These are phyloP conservation scores for Pygoscelis antarcticus DNA, from an alignment of 2,113 vertebrate genomes.

Conservation along the genomic window DNA sequence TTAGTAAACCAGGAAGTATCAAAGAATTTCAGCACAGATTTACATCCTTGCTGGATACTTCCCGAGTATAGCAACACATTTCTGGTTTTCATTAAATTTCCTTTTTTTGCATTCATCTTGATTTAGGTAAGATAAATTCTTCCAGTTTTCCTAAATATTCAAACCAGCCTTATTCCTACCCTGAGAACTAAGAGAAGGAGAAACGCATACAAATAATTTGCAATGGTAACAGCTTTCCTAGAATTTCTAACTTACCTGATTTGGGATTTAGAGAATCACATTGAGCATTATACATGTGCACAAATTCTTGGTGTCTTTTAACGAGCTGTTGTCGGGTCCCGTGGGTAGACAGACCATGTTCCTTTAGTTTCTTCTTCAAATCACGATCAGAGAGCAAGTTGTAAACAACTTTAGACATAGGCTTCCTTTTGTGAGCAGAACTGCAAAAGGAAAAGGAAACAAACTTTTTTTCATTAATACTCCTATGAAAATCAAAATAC, in stretches of 20 bases:
- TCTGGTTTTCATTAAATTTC: not conserved
- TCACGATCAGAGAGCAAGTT: slow-evolving; percentile 87
- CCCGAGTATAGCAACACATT: not conserved
- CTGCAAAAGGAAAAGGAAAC: slow-evolving; percentile 52
- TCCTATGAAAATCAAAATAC: not conserved
- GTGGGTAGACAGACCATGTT: slow-evolving; percentile 80
- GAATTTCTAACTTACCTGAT: slow-evolving; percentile 74
- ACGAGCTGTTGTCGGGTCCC: slow-evolving; percentile 87
- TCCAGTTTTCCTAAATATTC: not conserved
- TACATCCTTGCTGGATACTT: not conserved
- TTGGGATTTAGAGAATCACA: slow-evolving; percentile 90
- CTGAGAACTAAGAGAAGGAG: not conserved
- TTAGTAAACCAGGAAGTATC: not conserved
- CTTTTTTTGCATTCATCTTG: not conserved
- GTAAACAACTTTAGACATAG: slow-evolving; percentile 89
- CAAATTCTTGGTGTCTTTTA: slow-evolving; percentile 87
- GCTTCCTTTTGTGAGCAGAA: slow-evolving; percentile 77
- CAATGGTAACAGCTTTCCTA: not conserved
- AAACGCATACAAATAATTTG: not conserved
- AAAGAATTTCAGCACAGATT: not conserved
- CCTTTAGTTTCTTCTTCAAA: slow-evolving; percentile 85
- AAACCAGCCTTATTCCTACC: not conserved
- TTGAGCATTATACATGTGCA: slow-evolving; percentile 89
- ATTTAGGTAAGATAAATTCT: not conserved
- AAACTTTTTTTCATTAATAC: not conserved